phyloP scores from a whole-genome alignment of 2,113 vertebrate genomes.

The Mustelus asterias region DNA sequence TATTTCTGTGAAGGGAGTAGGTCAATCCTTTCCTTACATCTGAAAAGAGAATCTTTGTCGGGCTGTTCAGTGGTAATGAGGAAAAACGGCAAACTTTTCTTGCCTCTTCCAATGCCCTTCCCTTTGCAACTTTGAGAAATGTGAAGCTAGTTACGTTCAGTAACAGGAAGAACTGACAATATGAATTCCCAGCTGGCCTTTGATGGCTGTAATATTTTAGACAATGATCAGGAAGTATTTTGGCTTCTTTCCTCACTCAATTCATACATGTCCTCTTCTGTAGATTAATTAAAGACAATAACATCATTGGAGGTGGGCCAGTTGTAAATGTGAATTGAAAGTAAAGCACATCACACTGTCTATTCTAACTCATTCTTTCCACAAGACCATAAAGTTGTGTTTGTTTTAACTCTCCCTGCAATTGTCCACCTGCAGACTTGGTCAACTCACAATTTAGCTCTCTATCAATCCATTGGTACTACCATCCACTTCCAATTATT shows the following conservation, averaged over 20 bases:
- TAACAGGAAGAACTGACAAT: not conserved
- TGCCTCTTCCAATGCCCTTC: too few species aligned
- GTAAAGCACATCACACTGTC: not conserved
- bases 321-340: not conserved
- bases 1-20: not conserved
- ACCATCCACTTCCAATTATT: too few species aligned
- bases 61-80: not conserved
- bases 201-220: slow-evolving; percentile 3
- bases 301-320: not conserved
- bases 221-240: not conserved
- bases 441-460: not conserved
- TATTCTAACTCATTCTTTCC: not conserved
- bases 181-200: not conserved
- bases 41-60: not conserved
- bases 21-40: not conserved
- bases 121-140: too few species aligned
- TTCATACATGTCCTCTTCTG: not conserved
- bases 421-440: not conserved
- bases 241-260: not conserved
- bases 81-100: not conserved
- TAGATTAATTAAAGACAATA: not conserved
- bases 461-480: not conserved
- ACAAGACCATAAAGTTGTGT: not conserved
- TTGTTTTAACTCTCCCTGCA: not conserved
- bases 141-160: not conserved